phyloP scores from a whole-genome alignment of 2,888 invertebrate genomes.

The Chaetoderma sp. region DNA sequence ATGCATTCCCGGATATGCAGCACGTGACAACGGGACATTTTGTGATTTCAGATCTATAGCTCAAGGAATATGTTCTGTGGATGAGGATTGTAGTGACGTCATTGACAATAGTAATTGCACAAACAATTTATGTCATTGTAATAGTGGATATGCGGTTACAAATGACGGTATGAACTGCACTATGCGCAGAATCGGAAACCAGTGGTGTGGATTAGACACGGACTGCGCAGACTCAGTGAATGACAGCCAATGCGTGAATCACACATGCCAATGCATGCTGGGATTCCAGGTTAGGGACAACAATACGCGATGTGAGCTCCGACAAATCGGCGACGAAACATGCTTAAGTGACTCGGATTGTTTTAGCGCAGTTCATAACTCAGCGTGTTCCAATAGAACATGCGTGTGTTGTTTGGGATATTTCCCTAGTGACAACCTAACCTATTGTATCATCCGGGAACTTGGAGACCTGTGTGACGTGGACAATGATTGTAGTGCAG shows the following conservation, averaged over 20 bases:
- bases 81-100: constrained; percentile 42
- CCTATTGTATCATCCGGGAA: constrained; percentile 8
- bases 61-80: constrained; percentile 30
- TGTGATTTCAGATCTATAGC: constrained; percentile 35
- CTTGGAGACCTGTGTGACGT: constrained; percentile 22
- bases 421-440: not conserved
- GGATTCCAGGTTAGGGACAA: constrained; percentile 17
- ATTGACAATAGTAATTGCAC: constrained; percentile 42
- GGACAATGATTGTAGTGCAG: constrained; percentile 26
- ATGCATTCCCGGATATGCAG: constrained; percentile 32
- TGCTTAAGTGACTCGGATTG: constrained; percentile 5
- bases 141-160: constrained; percentile 20
- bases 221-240: constrained; percentile 8
- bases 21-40: constrained; percentile 14
- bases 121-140: constrained; percentile 22
- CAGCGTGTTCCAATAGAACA: not conserved
- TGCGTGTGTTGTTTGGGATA: constrained; percentile 14
- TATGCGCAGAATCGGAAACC: not conserved
- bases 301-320: constrained; percentile 10
- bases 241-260: not conserved
- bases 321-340: constrained; percentile 18
- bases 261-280: constrained; percentile 21
- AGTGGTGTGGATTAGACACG: not conserved
- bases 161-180: constrained; percentile 6
- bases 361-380: too few species aligned